Percentiles rank a stretch among this genome's conserved stretches.
Evolutionary conservation across 2,888 invertebrate genomes (phyloP).

Genomic region (Callosobruchus maculatus): DNA sequence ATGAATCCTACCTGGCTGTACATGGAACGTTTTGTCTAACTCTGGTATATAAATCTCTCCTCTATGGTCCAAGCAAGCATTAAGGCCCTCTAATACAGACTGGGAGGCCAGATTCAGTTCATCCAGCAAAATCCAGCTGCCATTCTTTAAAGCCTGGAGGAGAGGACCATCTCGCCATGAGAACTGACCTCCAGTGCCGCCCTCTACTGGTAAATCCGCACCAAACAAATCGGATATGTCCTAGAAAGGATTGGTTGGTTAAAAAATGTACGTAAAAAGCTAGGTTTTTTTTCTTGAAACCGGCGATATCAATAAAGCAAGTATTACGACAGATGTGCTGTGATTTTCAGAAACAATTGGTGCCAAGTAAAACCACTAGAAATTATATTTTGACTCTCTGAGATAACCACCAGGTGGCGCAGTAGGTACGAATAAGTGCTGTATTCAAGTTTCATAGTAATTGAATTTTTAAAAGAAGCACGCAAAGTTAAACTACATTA

Average conservation of each 20-base stretch:
- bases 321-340: too few species aligned
- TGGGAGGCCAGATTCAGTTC: slow-evolving; percentile 98
- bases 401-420: too few species aligned
- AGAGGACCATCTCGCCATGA: slow-evolving; percentile 96
- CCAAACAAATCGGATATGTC: slow-evolving; percentile 98
- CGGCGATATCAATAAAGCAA: too few species aligned
- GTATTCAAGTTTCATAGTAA: too few species aligned
- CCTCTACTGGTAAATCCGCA: slow-evolving; percentile 92
- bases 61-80: slow-evolving; percentile 97
- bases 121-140: slow-evolving; percentile 95
- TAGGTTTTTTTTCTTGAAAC: too few species aligned
- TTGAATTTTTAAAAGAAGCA: too few species aligned
- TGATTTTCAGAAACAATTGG: too few species aligned
- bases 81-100: slow-evolving; percentile 95
- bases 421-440: too few species aligned
- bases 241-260: slow-evolving; percentile 48
- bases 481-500: too few species aligned
- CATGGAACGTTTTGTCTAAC: slow-evolving; percentile 78
- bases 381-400: too few species aligned
- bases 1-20: slow-evolving; percentile 52
- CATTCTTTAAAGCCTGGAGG: slow-evolving; percentile 84
- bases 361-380: too few species aligned
- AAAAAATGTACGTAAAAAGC: too few species aligned
- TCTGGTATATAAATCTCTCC: slow-evolving; percentile 96
- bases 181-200: slow-evolving; percentile 81